phyloP scores from a whole-genome alignment of 2,797 vertebrate genomes.

The Semaprochilodus insignis region DNA sequence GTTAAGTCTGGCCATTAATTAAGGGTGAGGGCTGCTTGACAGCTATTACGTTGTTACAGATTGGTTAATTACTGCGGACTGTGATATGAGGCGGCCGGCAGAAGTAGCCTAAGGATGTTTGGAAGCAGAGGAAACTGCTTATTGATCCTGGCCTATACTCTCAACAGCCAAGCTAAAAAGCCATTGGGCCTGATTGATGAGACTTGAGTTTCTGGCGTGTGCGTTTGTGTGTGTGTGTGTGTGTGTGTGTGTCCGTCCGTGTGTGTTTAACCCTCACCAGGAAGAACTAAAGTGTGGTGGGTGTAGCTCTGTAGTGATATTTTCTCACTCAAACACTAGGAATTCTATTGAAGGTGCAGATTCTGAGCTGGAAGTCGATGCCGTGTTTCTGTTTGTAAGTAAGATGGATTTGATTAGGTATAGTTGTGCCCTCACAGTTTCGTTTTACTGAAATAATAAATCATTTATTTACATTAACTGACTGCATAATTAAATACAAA shows the following conservation, averaged over 20 bases:
- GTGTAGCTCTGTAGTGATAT: neutral
- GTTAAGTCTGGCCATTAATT: conserved; percentile 77
- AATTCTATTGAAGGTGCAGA: too few species aligned
- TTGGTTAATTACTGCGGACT: conserved; percentile 80
- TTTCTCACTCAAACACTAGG: neutral
- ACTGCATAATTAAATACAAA: too few species aligned
- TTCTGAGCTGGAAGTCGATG: too few species aligned
- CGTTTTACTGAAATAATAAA: too few species aligned
- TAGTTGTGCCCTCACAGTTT: too few species aligned
- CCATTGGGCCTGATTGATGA: conserved; percentile 74
- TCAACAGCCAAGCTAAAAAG: conserved; percentile 74
- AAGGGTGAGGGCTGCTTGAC: conserved; percentile 73
- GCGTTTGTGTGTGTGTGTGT: neutral
- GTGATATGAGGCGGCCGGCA: conserved; percentile 62
- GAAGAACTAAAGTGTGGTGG: neutral
- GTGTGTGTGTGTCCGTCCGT: neutral
- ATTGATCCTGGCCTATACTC: conserved; percentile 76
- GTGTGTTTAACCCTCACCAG: neutral
- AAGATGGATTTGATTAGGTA: too few species aligned
- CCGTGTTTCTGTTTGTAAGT: too few species aligned
- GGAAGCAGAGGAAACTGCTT: conserved; percentile 77
- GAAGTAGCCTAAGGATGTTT: conserved; percentile 73
- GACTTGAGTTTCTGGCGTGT: conserved; percentile 47
- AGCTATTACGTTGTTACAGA: conserved; percentile 83
- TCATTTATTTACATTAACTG: too few species aligned